A percentile compares a stretch with the other conserved stretches of the same genome.
These are phyloP conservation scores for Drosophila chauvacae DNA, from an alignment of 1,140 invertebrate genomes.

Conservation along the genomic window DNA sequence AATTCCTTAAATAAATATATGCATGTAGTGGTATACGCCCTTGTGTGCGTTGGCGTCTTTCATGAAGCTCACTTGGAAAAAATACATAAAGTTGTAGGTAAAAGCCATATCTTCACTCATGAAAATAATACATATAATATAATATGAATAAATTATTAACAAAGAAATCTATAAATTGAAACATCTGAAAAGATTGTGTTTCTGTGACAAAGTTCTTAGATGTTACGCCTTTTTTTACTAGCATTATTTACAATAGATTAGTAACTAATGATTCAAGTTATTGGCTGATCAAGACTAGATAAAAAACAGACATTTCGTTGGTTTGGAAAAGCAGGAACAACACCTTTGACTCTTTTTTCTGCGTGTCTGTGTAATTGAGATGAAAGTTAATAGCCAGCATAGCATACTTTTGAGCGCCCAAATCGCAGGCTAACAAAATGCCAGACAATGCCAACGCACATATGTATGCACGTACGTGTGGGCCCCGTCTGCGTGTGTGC, in stretches of 20 bases:
- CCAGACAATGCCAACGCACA: constrained; percentile 65
- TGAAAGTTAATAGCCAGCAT: constrained; percentile 79
- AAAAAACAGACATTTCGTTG: background rate
- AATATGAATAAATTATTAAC: background rate
- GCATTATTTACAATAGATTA: background rate
- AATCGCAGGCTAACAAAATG: constrained; percentile 76
- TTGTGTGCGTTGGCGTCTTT: constrained; percentile 23
- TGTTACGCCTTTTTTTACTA: background rate
- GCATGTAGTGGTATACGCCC: constrained; percentile 9
- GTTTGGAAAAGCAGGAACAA: too few relatives aligned
- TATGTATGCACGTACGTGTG: constrained; percentile 8
- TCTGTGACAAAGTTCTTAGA: background rate
- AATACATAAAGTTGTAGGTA: background rate
- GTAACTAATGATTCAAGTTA: background rate
- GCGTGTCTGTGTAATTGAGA: constrained; percentile 73
- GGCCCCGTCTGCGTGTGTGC: constrained; percentile 6
- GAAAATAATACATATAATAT: too few relatives aligned
- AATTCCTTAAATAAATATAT: constrained; percentile 76
- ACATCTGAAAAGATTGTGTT: background rate
- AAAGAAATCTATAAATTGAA: too few relatives aligned
- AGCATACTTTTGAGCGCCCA: constrained; percentile 74
- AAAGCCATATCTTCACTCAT: background rate
- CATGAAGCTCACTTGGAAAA: constrained; percentile 6
- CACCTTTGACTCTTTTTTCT: background rate
- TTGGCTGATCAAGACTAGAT: background rate